Conservation (phyloP, 2,888 invertebrate species). For the Chaetogeoica ovagalla region DNA sequence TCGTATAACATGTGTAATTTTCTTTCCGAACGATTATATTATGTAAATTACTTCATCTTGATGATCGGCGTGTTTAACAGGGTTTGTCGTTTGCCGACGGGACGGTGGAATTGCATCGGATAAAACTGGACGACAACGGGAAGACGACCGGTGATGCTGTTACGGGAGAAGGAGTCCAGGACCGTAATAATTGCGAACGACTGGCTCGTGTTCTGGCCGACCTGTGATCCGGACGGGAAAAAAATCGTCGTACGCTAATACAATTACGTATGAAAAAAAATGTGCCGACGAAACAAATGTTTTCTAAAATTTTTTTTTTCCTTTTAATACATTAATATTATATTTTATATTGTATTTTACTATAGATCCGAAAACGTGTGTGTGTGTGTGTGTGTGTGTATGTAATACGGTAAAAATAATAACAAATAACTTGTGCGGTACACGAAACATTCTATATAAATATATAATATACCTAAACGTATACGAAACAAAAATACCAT, state of each 20-base stretch:
- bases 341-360: not conserved
- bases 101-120: constrained; percentile 4
- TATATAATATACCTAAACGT: no score
- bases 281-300: no score
- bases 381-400: no score
- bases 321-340: not conserved
- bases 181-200: not conserved
- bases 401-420: constrained; percentile 19
- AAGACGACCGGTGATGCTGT: not conserved
- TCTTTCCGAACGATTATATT: no score
- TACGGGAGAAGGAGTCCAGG: not conserved
- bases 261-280: no score
- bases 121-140: not conserved
- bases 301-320: not conserved
- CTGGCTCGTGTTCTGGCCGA: not conserved
- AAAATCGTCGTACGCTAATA: no score
- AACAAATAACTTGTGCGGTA: constrained; percentile 14
- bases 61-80: not conserved
- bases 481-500: constrained; percentile 17
- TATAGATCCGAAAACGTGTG: constrained; percentile 13
- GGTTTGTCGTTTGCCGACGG: constrained; percentile 29
- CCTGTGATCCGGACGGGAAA: not conserved
- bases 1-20: no score
- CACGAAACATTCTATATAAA: no score
- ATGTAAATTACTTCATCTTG: no score